Evolutionary conservation across 2,888 invertebrate genomes (phyloP), one percentile per base, ranked within the genome.

Genomic region (Argynnis bischoffii): DNA sequence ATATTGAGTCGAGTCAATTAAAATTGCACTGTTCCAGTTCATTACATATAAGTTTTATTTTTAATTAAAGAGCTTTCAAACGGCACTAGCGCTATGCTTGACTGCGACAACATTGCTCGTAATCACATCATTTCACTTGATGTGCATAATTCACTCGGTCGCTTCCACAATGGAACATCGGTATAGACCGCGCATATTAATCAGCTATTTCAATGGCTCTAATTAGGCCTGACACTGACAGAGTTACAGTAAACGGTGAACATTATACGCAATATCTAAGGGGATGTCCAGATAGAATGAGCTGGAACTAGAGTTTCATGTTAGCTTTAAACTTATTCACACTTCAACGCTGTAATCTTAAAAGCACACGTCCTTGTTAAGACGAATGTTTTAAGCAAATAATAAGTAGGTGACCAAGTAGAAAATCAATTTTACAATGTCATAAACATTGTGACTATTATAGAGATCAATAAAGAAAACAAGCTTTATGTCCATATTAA

Each of bases 191-290:
- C 87, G 89, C 88, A 88, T 90, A 91, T 89, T 90, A 90, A 91
- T 91, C 90, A 90, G 85, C 85, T 85, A 88, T 88, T 86, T 88
- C 87, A 91, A 91, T 90, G 84, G 89, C 84, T 83, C 85, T 91
- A 91, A 91, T 91, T 90, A 90, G 83, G 76, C 76, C 87, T 89
- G 90, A 89, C 89, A 88, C 84, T 88, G 87, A 88, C 89, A 87
- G 88, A 86, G 87, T 87, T 84, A 87, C 87, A 83, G 86, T 86
- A 87, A 88, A 84, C 87, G 84, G 72, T 67, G 74, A 72, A 75
- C 76, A 75, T 78, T 78, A 76, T 76, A 75, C 66, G 60, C 67
- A 61, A 73, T 60, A 67, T 66, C 66, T 69, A 68, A 72, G 63
- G 67, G 65, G 67, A 56, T 59, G 51, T 64, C 63, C 55, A 65